Conservation (phyloP, 1,140 invertebrate genomes). For the Drosophila novamexicana region DNA sequence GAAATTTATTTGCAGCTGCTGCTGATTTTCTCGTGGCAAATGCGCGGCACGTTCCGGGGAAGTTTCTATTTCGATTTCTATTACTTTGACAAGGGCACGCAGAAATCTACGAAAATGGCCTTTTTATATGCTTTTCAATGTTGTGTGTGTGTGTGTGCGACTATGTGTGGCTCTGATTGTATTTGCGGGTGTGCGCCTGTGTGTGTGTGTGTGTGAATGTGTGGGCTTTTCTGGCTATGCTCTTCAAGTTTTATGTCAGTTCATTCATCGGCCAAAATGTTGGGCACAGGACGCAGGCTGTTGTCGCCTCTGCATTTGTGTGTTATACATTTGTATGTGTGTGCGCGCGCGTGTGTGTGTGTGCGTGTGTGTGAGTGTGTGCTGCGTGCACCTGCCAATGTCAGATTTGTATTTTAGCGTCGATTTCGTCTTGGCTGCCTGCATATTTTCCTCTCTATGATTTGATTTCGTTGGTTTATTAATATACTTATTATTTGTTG, state of each 20-base stretch:
- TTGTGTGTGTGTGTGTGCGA: slow-evolving; percentile 20
- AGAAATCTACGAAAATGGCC: slow-evolving; percentile 68
- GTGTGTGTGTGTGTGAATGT: slow-evolving; percentile 26
- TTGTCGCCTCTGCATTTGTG: slow-evolving; percentile 48
- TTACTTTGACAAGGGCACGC: slow-evolving; percentile 51
- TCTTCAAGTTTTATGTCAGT: slow-evolving; percentile 66
- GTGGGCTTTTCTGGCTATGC: slow-evolving; percentile 37
- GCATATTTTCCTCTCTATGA: slow-evolving; percentile 36
- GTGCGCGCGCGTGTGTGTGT: slow-evolving; percentile 25
- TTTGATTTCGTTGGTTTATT: slow-evolving; percentile 18
- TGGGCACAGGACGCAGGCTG: slow-evolving; percentile 39
- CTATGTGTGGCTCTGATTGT: neutral
- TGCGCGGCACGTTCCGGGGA: slow-evolving; percentile 70
- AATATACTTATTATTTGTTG: slow-evolving; percentile 16
- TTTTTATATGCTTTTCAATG: slow-evolving; percentile 72
- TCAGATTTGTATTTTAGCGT: slow-evolving; percentile 48
- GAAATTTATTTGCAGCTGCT: slow-evolving; percentile 35
- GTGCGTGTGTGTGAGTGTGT: slow-evolving; percentile 32
- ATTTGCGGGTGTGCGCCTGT: slow-evolving; percentile 10
- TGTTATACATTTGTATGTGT: slow-evolving; percentile 6
- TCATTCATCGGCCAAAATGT: slow-evolving; percentile 73
- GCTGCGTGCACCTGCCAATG: slow-evolving; percentile 47
- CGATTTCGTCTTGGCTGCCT: slow-evolving; percentile 31
- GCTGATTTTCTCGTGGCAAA: slow-evolving; percentile 44
- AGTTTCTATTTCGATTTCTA: slow-evolving; percentile 50